Percentiles rank a stretch among this genome's conserved stretches.
These are phyloP conservation scores for Gymnothorax reevesii DNA, from an alignment of 2,797 vertebrate genomes.

Conservation along the genomic window DNA sequence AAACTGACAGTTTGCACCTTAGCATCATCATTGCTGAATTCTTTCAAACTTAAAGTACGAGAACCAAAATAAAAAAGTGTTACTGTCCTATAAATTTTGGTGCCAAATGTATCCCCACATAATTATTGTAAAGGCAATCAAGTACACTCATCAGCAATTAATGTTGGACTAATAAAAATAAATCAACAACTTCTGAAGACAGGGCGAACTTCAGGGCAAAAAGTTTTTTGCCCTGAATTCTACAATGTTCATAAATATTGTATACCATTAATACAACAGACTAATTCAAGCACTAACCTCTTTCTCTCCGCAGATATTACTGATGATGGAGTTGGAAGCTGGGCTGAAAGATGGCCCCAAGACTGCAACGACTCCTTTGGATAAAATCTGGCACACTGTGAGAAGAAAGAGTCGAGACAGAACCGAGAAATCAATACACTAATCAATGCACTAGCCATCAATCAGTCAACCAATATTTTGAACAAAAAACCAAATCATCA, in stretches of 20 bases:
- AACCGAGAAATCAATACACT: slow-evolving; percentile 4
- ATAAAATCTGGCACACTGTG: slow-evolving; percentile 98
- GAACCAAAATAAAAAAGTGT: too few species aligned
- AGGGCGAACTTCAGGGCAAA: neutral
- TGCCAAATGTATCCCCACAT: neutral
- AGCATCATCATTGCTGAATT: too few species aligned
- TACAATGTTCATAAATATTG: neutral
- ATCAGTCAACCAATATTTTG: neutral
- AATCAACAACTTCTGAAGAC: neutral
- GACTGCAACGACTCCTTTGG: slow-evolving; percentile 95
- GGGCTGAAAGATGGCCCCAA: slow-evolving; percentile 95
- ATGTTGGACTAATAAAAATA: neutral
- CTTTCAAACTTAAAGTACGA: too few species aligned
- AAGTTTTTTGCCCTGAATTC: neutral
- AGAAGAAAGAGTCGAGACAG: slow-evolving; percentile 36
- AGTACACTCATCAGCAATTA: neutral
- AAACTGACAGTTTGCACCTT: too few species aligned
- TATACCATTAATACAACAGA: neutral
- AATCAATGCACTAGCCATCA: neutral
- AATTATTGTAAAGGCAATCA: neutral
- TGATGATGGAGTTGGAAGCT: slow-evolving; percentile 98
- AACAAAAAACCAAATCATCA: neutral
- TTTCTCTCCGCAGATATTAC: slow-evolving; percentile 99
- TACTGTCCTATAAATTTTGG: too few species aligned
- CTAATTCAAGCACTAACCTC: slow-evolving; percentile 80